These are phyloP conservation scores for Papilio machaon DNA, from an alignment of 1,140 invertebrate species.

Conservation along the genomic window DNA sequence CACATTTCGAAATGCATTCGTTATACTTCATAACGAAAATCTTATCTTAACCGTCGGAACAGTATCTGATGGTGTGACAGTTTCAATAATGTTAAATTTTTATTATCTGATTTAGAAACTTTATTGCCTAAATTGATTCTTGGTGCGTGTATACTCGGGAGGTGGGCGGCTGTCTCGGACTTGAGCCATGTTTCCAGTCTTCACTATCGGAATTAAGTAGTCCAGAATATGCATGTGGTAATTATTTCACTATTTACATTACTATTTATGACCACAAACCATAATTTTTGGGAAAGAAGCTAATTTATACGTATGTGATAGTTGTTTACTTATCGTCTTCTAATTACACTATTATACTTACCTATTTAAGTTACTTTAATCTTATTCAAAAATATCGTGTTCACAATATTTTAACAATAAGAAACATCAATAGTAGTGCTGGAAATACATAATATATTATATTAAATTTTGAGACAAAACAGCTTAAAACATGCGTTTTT, in stretches of 20 bases:
- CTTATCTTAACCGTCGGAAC: slow-evolving; percentile 37
- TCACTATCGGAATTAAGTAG: neutral
- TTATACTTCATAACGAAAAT: slow-evolving; percentile 31
- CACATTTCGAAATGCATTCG: slow-evolving; percentile 10
- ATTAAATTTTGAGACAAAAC: no score
- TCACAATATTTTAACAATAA: neutral
- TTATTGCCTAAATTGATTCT: slow-evolving; percentile 53
- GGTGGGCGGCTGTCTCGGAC: slow-evolving; percentile 42
- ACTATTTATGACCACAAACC: slow-evolving; percentile 7
- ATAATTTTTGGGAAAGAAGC: neutral
- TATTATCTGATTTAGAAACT: slow-evolving; percentile 63
- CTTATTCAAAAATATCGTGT: neutral
- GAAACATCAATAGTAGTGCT: neutral
- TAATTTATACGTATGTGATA: neutral
- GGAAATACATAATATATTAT: no score
- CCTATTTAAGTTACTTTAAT: neutral
- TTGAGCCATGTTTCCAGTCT: neutral
- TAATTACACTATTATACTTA: no score
- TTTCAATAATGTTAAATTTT: slow-evolving; percentile 67
- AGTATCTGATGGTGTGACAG: slow-evolving; percentile 44
- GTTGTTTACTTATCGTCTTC: neutral
- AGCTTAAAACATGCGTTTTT: no score
- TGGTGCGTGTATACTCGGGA: slow-evolving; percentile 39
- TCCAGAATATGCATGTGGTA: slow-evolving; percentile 2
- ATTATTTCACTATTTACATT: slow-evolving; percentile 5